Percentiles rank a stretch among this genome's conserved stretches.
Evolutionary conservation across 2,113 vertebrate species (phyloP).

Genomic region (Sprattus sprattus): DNA sequence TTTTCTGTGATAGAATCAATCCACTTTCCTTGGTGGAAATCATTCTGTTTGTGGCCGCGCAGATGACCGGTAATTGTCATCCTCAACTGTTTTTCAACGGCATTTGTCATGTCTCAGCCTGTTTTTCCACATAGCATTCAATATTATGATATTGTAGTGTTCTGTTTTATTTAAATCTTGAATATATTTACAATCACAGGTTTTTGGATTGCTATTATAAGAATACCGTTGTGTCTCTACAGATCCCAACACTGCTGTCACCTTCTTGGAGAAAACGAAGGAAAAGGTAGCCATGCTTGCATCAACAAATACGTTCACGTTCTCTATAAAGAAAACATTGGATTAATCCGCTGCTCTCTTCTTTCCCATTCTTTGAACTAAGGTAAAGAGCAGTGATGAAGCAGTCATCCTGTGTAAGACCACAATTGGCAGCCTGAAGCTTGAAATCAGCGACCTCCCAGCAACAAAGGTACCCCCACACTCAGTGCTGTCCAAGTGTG

Average conservation of each 20-base stretch:
- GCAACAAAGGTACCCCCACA: slow-evolving; percentile 85
- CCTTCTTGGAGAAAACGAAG: slow-evolving; percentile 93
- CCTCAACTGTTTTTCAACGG: neutral
- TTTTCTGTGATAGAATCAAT: slow-evolving; percentile 82
- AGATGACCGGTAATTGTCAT: slow-evolving; percentile 83
- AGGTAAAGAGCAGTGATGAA: slow-evolving; percentile 96
- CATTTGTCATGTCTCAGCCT: neutral
- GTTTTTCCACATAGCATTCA: neutral
- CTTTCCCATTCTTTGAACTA: neutral
- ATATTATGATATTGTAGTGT: too few relatives aligned
- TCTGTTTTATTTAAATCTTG: too few relatives aligned
- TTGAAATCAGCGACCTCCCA: slow-evolving; percentile 91
- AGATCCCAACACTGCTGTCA: slow-evolving; percentile 91
- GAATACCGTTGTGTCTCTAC: neutral
- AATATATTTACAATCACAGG: too few relatives aligned
- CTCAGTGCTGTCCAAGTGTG: neutral
- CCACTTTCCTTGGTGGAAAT: slow-evolving; percentile 95
- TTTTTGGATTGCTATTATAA: neutral
- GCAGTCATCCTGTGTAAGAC: slow-evolving; percentile 95
- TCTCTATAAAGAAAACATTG: neutral
- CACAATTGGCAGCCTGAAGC: slow-evolving; percentile 87
- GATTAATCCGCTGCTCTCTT: neutral
- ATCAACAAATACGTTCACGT: neutral
- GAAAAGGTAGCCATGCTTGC: slow-evolving; percentile 79
- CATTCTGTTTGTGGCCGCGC: slow-evolving; percentile 87